Percentiles rank a stretch among this genome's conserved stretches.
Conservation (phyloP, 2,797 vertebrate genomes). For the Pogonophryne albipinna region DNA sequence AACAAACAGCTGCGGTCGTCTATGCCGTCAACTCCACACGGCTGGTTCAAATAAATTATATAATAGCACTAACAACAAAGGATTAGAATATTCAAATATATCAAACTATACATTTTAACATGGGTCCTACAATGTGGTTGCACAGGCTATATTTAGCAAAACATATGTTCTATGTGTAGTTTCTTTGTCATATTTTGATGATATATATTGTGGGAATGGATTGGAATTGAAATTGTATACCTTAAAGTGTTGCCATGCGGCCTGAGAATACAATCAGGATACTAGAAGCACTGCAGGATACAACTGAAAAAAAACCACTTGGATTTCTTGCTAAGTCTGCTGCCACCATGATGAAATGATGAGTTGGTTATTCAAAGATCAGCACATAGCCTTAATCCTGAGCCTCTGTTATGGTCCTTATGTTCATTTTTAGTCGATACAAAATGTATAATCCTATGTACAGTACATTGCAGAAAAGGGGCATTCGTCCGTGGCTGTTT, state of each 20-base stretch:
- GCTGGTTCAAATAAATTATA: no score
- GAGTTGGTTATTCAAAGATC: conserved; percentile 10
- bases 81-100: no score
- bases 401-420: conserved; percentile 5
- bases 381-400: conserved; percentile 26
- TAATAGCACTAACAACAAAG: no score
- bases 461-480: conserved; percentile 17
- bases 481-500: conserved; percentile 29
- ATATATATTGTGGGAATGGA: conserved; percentile 1
- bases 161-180: no score
- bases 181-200: background rate
- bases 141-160: no score
- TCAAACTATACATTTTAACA: no score
- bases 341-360: background rate
- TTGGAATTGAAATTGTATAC: background rate
- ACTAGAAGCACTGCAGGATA: background rate
- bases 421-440: conserved; percentile 25
- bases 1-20: no score
- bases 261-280: background rate
- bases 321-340: conserved; percentile 8
- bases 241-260: background rate
- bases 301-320: background rate
- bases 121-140: no score
- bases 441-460: conserved; percentile 22
- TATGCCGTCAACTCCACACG: no score